Evolutionary conservation across 2,797 vertebrate genomes (phyloP).

Genomic region (Scomberomorus guttatus): DNA sequence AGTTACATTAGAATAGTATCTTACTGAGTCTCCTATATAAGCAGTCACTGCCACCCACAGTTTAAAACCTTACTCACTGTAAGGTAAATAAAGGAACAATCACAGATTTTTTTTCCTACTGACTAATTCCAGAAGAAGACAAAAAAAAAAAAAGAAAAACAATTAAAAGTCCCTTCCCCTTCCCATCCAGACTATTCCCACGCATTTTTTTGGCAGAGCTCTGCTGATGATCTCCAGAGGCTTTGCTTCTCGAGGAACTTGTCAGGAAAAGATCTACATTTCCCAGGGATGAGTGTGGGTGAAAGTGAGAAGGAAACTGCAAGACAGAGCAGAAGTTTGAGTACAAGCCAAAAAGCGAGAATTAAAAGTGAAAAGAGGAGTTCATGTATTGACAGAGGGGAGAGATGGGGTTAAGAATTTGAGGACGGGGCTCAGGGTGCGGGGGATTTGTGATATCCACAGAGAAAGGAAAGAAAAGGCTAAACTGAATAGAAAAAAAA

Average conservation of each 20-base stretch:
- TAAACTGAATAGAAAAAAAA: constrained; percentile 75
- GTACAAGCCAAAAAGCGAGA: constrained; percentile 76
- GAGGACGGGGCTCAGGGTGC: constrained; percentile 76
- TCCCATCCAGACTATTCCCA: constrained; percentile 98
- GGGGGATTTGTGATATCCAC: constrained; percentile 76
- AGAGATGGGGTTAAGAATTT: constrained; percentile 81
- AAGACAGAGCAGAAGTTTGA: constrained; percentile 80
- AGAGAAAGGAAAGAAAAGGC: constrained; percentile 79
- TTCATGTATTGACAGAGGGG: constrained; percentile 81
- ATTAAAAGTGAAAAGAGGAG: constrained; percentile 82
- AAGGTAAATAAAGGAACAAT: constrained; percentile 87
- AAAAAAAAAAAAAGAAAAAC: constrained; percentile 83
- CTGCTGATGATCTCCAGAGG: constrained; percentile 95
- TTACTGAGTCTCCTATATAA: constrained; percentile 54
- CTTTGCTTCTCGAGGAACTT: constrained; percentile 98
- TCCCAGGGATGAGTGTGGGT: constrained; percentile 92
- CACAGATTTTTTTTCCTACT: constrained; percentile 82
- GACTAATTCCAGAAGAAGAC: constrained; percentile 86
- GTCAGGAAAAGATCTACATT: constrained; percentile 97
- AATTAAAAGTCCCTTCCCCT: constrained; percentile 91
- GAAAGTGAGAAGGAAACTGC: constrained; percentile 84
- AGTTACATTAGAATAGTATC: constrained; percentile 46
- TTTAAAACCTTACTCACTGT: constrained; percentile 68
- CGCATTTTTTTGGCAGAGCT: constrained; percentile 97
- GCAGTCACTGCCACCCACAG: constrained; percentile 76